A percentile compares a stretch with the other conserved stretches of the same genome.
Evolutionary conservation across 2,113 vertebrate species (phyloP).

Genomic region (Onychostoma macrolepis): DNA sequence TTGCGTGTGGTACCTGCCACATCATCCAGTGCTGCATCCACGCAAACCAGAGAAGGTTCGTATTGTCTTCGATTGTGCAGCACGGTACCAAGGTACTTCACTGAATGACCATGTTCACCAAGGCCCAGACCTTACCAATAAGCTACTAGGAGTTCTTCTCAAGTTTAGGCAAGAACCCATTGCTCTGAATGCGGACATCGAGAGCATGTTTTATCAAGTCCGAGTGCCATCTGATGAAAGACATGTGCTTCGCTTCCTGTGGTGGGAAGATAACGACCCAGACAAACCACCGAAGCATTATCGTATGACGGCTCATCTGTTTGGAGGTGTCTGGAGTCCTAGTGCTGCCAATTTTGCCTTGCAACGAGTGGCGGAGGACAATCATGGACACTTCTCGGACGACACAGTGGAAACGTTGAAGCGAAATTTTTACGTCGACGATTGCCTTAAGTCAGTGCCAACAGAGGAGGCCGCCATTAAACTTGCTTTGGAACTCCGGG

Average conservation of each 20-base stretch:
- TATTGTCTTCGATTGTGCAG: background rate
- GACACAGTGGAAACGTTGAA: background rate
- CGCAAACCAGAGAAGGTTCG: background rate
- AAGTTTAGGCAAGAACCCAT: background rate
- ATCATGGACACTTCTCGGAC: background rate
- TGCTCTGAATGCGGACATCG: background rate
- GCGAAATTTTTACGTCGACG: background rate
- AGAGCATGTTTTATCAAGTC: background rate
- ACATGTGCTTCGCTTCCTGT: slow-evolving; percentile 22
- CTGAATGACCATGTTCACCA: background rate
- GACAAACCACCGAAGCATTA: background rate
- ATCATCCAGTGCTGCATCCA: background rate
- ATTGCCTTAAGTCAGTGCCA: background rate
- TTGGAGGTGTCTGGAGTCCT: slow-evolving; percentile 3
- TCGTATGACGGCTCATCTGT: background rate
- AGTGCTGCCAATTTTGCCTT: slow-evolving; percentile 5
- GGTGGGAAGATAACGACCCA: background rate
- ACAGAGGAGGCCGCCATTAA: background rate
- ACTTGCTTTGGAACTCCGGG: background rate
- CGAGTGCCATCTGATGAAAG: background rate
- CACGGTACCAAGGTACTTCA: background rate
- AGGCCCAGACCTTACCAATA: background rate
- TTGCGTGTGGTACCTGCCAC: background rate
- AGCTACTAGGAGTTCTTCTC: background rate
- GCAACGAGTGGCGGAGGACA: background rate